Evolutionary conservation across 1,140 invertebrate species (phyloP), one percentile per base, ranked within the genome.

Genomic region (Melipona quadrifasciata): DNA sequence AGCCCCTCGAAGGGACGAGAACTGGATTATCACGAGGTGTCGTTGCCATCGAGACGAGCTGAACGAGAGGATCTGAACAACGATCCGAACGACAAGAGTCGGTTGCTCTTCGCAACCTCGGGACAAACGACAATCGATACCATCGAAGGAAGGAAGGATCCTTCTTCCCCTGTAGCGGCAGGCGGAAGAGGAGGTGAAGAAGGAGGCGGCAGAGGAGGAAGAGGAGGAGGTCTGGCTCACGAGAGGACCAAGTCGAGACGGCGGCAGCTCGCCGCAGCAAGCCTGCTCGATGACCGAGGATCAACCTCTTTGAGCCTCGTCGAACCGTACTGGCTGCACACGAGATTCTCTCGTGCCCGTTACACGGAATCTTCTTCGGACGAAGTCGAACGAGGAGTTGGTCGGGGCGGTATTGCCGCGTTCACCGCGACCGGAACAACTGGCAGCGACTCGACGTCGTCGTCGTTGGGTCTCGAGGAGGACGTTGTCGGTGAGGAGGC

Each of bases 1-100:
- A 76, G 39, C 14, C 47, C 31, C 27, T 12, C 77, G 74, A 80
- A 55, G 61, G 24, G 17, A 47, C 39, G 39, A 31, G 76, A 77
- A 64, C 57, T 83, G 87, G 80, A 88, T 86, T 68, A 77, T 57
- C 84, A 51, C 78, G 86, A 65, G 68, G 64, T 65, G 39, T 58
- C 73, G 47, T 27, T 70, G 58, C 70, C 34, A 39, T 31, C 64
- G 39, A 47, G 39, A 47, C 39, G 39, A 21, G 61, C 17, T n/a
- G 83, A 80, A 73, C 70, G 19, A 24, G 34, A 80, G 57, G 64
- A 14, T 4, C 58, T 24, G 58, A 61, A 64, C 64, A n/a, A 64
- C 64, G 64, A 2, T 31, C 31, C 53, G 6, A 47, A 47, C 10
- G 76, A 67, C 31, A 31, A 57, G 67, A 31, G 4, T 39, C 67